Conservation (phyloP, 2,113 vertebrate genomes). For the Sialia sialis region DNA sequence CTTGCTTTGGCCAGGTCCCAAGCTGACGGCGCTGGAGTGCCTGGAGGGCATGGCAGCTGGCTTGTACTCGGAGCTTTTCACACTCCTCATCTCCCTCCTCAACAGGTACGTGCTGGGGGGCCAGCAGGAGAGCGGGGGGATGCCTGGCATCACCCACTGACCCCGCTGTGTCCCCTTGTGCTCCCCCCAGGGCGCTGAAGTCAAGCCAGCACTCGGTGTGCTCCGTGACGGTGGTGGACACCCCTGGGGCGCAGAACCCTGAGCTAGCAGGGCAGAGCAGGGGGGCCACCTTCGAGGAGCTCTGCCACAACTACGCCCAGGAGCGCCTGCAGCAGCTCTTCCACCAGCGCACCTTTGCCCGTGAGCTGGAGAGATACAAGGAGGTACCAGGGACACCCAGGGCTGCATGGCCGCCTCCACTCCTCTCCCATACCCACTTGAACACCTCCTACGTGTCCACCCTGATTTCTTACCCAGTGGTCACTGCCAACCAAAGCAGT, state of each 20-base stretch:
- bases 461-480: not conserved
- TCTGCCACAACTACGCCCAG: conserved; percentile 97
- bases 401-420: rapidly evolving
- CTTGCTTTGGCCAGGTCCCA: conserved; percentile 74
- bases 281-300: conserved; percentile 92
- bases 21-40: conserved; percentile 90
- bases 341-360: conserved; percentile 88
- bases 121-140: rapidly evolving
- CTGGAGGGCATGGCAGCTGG: conserved; percentile 91
- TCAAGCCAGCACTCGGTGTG: conserved; percentile 94
- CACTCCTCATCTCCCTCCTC: conserved; percentile 89
- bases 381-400: conserved; percentile 76
- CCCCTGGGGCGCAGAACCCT: conserved; percentile 93
- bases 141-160: rapidly evolving
- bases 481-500: not conserved
- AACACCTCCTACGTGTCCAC: rapidly evolving
- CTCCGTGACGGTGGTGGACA: conserved; percentile 94
- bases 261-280: conserved; percentile 80
- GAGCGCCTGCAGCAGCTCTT: conserved; percentile 94
- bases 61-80: conserved; percentile 93
- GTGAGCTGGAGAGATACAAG: conserved; percentile 92
- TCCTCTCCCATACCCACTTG: not conserved
- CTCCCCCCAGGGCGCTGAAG: conserved; percentile 84
- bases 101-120: conserved; percentile 78
- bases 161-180: not conserved